Evolutionary conservation across 2,888 invertebrate genomes (phyloP), one percentile per base, ranked within the genome.

Genomic region (Epinotia brunnichana): DNA sequence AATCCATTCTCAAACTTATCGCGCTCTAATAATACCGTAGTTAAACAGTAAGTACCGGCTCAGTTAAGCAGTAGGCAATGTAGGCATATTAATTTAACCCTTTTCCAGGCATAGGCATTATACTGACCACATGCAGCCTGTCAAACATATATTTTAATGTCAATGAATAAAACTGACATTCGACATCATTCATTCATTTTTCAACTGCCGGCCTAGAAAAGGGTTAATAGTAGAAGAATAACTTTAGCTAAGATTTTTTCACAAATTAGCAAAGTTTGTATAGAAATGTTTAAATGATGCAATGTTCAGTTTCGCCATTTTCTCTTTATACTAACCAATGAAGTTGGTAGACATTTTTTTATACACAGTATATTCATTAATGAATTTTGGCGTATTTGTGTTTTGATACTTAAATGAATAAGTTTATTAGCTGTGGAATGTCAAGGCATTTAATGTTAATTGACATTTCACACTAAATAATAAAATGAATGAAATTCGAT

Each of bases 281-380:
- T 5, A 48, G 15, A 44, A 44, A 44, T 44, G 13, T 7, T n/a
- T 48, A 15, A n/a, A 48, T 48, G 48, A 48, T n/a, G n/a, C 48
- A 48, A 48, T 48, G 1, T 48, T n/a, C 5, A 15, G 44, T 44
- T 44, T 15, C 5, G 9, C 19, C 39, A 39, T 59, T 35, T 17
- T 39, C 10, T 51, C 19, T 17, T 44, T 41, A 9, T 39, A 57
- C 21, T 15, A 60, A 60, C 69, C 53, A 69, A 69, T 69, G 21
- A 69, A 60, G 24, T 53, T 60, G 10, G 4, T 19, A 39, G 39
- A 60, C 39, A 69, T 24, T 44, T n/a, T 24, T 56, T 17, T 17
- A 35, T 17, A 11, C 35, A 5, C 7, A 54, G n/a, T 15, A n/a
- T n/a, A 59, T 39, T 35, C 17, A 9, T 3, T 59, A 59, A 39